These are phyloP conservation scores for Sphaerophoria rueppellii DNA, from an alignment of 2,888 invertebrate genomes.

Conservation along the genomic window DNA sequence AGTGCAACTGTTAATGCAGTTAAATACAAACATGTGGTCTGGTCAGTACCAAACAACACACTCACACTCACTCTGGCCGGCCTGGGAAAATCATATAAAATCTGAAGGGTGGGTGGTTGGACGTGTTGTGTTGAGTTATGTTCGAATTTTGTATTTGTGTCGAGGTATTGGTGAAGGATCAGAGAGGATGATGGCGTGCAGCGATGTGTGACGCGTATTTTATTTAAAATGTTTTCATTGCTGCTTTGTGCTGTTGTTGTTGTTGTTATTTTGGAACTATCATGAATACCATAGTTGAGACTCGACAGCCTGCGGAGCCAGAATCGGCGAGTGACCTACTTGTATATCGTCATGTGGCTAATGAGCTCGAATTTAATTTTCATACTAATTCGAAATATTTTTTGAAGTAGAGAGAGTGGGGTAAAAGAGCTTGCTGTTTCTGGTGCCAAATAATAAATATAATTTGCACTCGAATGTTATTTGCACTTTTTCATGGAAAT, in stretches of 20 bases:
- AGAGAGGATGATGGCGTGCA: constrained; percentile 12
- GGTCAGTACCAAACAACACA: constrained; percentile 67
- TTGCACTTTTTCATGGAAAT: constrained; percentile 38
- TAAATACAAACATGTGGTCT: constrained; percentile 72
- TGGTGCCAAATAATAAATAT: constrained; percentile 21
- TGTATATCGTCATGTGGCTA: constrained; percentile 53
- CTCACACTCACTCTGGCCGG: no score
- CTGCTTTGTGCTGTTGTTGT: background rate
- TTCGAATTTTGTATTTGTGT: background rate
- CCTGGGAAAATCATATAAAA: constrained; percentile 54
- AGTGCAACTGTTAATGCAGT: constrained; percentile 72
- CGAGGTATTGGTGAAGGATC: constrained; percentile 31
- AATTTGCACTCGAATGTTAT: constrained; percentile 48
- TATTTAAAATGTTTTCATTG: background rate
- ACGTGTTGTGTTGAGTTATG: constrained; percentile 13
- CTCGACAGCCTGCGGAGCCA: constrained; percentile 28
- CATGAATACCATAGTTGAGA: background rate
- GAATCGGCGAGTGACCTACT: constrained; percentile 52
- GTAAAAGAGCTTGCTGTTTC: no score
- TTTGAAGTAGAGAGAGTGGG: background rate
- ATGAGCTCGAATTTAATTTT: constrained; percentile 67
- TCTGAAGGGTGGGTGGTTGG: constrained; percentile 38
- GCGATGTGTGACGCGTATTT: constrained; percentile 30
- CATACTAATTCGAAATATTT: constrained; percentile 48
- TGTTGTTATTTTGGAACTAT: background rate